Evolutionary conservation across 2,797 vertebrate genomes (phyloP).

Genomic region (Discoglossus pictus): DNA sequence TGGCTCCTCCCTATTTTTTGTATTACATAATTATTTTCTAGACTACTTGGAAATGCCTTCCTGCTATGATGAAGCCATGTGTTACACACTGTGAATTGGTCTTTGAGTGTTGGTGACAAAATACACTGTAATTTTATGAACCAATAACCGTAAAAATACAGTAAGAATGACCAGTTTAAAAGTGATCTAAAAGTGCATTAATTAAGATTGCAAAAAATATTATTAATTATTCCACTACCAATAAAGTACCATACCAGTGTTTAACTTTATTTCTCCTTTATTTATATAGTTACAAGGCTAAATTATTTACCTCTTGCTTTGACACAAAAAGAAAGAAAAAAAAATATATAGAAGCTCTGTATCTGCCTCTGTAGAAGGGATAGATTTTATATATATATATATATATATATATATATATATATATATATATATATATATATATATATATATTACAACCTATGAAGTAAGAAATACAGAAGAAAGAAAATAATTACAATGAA

Average conservation of each 20-base stretch:
- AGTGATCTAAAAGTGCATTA: too few relatives aligned
- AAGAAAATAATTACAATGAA: conserved; percentile 72
- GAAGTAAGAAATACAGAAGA: conserved; percentile 67
- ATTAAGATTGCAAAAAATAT: too few relatives aligned
- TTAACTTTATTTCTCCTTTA: conserved; percentile 78
- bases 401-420: conserved; percentile 22
- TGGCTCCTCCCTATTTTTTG: too few relatives aligned
- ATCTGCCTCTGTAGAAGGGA: conserved; percentile 66
- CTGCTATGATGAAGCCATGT: too few relatives aligned
- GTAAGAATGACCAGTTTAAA: too few relatives aligned
- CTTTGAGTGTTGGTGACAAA: too few relatives aligned
- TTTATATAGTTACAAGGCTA: conserved; percentile 81
- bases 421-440: conserved; percentile 17
- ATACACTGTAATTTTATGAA: too few relatives aligned
- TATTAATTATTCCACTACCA: conserved; percentile 59
- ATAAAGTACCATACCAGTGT: conserved; percentile 70
- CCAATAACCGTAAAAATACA: too few relatives aligned
- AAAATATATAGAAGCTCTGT: conserved; percentile 75
- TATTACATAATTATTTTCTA: too few relatives aligned
- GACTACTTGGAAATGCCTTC: too few relatives aligned
- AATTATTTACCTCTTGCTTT: conserved; percentile 77
- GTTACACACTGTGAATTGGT: too few relatives aligned
- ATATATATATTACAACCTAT: conserved; percentile 52
- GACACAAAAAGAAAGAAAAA: conserved; percentile 68
- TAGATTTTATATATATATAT: conserved; percentile 66